Evolutionary conservation across 2,797 vertebrate species (phyloP).

Genomic region (Sebastes cheni): DNA sequence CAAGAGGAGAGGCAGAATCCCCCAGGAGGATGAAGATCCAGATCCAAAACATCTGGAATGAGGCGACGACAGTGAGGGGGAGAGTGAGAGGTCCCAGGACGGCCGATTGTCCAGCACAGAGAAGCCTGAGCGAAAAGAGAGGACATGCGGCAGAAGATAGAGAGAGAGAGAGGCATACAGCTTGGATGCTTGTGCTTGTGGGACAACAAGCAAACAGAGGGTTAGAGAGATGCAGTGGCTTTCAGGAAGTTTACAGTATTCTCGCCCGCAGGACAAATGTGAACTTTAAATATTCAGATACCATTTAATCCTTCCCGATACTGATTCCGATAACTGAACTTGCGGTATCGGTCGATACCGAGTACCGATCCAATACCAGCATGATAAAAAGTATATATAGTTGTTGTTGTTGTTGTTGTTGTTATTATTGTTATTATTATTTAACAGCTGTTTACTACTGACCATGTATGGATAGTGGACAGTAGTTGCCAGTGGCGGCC

Average conservation of each 20-base stretch:
- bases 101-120: neutral
- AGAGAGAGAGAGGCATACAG: neutral
- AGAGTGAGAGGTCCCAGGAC: neutral
- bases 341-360: too few species aligned
- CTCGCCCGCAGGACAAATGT: neutral
- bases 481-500: too few species aligned
- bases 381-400: too few species aligned
- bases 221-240: neutral
- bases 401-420: too few species aligned
- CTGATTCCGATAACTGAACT: too few species aligned
- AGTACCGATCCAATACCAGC: too few species aligned
- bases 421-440: too few species aligned
- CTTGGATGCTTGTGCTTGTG: neutral
- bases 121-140: neutral
- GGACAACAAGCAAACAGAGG: neutral
- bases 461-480: too few species aligned
- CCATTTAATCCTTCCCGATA: too few species aligned
- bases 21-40: neutral
- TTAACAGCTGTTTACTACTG: too few species aligned
- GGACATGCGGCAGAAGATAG: neutral
- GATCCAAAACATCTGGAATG: slow-evolving; percentile 8
- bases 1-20: neutral
- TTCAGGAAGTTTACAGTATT: neutral
- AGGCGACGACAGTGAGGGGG: neutral
- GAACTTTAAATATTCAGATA: neutral